Conservation (phyloP, 2,113 vertebrate species). For the Muntiacus reevesi region DNA sequence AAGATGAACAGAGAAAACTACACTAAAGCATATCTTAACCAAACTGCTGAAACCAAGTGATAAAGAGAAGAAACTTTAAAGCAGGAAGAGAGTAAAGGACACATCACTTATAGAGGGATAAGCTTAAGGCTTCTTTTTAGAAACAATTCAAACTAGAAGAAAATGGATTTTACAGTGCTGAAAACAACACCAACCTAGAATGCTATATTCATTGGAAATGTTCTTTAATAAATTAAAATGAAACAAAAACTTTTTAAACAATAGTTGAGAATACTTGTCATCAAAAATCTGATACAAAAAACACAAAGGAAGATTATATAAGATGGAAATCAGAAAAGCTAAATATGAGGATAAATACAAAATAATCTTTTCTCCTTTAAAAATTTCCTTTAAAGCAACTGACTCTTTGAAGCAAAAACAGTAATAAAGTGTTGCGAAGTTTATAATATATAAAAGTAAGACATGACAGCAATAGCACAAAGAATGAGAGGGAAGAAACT, state of each 20-base stretch:
- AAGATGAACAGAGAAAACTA: not conserved
- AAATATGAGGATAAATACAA: constrained; percentile 3
- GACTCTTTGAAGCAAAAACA: not conserved
- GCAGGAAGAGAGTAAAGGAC: not conserved
- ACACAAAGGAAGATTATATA: not conserved
- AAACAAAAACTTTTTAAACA: not conserved
- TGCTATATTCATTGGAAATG: not conserved
- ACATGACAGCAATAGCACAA: not conserved
- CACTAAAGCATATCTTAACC: not conserved
- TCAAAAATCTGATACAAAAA: not conserved
- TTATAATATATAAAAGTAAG: not conserved
- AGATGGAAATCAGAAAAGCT: not conserved
- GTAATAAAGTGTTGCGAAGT: not conserved
- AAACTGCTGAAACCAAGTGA: not conserved
- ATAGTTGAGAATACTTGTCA: not conserved
- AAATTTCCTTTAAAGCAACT: not conserved
- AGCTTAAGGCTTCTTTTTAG: not conserved
- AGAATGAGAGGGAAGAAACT: not conserved
- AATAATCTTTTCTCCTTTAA: not conserved
- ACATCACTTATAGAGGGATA: not conserved
- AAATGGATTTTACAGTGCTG: not conserved
- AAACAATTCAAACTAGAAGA: not conserved
- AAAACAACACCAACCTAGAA: not conserved
- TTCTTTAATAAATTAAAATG: not conserved
- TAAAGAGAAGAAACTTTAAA: not conserved